Evolutionary conservation across 2,797 vertebrate species (phyloP).

Genomic region (Cetoscarus ocellatus): DNA sequence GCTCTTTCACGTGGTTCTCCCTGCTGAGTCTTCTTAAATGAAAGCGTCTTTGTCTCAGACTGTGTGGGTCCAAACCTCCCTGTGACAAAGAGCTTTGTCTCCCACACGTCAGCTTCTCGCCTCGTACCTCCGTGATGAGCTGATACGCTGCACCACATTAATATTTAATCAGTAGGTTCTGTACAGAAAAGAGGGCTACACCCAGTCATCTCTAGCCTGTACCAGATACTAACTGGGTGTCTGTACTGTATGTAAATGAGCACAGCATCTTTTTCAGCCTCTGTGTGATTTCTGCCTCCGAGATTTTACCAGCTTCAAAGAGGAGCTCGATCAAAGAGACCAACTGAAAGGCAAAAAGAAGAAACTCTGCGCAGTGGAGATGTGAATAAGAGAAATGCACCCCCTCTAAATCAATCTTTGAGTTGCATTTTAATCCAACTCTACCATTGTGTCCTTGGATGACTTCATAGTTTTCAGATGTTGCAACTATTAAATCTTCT

Average conservation of each 20-base stretch:
- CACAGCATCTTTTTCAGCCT: conserved; percentile 3
- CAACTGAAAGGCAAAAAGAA: conserved; percentile 14
- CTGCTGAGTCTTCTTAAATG: conserved; percentile 33
- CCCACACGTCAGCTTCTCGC: conserved; percentile 26
- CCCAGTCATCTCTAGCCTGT: conserved; percentile 23
- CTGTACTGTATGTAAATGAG: conserved; percentile 61
- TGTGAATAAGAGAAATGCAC: neutral
- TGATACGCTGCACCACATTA: conserved; percentile 31
- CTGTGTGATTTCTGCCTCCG: conserved; percentile 21
- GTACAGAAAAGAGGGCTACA: conserved; percentile 24
- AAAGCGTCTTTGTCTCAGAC: conserved; percentile 74
- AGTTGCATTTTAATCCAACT: neutral
- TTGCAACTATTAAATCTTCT: no score
- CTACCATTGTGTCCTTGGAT: no score
- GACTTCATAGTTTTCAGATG: no score
- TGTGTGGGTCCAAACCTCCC: conserved; percentile 53
- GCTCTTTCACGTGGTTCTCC: conserved; percentile 22
- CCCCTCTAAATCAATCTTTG: neutral
- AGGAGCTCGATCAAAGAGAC: conserved; percentile 54
- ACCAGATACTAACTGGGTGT: neutral
- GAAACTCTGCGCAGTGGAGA: conserved; percentile 3
- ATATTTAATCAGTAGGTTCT: conserved; percentile 56
- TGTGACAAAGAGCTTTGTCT: conserved; percentile 69
- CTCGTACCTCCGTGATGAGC: conserved; percentile 54
- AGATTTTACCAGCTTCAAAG: conserved; percentile 48